Evolutionary conservation across 1,140 invertebrate species (phyloP).

Genomic region (Drosophila tristis): DNA sequence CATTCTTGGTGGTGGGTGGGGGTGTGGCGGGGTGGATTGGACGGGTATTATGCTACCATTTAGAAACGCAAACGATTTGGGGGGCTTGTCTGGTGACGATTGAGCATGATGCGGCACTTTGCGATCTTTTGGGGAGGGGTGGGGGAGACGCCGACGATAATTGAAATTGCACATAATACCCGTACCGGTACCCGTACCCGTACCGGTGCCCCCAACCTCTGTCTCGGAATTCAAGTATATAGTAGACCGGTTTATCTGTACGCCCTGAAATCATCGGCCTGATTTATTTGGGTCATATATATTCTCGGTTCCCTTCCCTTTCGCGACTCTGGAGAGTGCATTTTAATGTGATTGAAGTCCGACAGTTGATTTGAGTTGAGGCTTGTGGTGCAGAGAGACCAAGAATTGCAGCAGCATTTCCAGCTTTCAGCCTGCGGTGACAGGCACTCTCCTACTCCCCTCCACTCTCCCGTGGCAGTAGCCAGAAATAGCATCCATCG

Average conservation of each 20-base stretch:
- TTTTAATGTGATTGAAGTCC: conserved; percentile 71
- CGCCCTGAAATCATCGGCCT: conserved; percentile 17
- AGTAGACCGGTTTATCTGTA: conserved; percentile 57
- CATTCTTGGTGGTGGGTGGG: conserved; percentile 16
- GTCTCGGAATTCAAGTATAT: conserved; percentile 4
- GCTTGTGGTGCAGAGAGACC: conserved; percentile 42
- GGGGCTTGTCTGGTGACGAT: conserved; percentile 64
- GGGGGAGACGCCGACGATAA: conserved; percentile 38
- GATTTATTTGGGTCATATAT: conserved; percentile 58
- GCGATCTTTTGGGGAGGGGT: neutral
- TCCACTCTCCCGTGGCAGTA: conserved; percentile 25
- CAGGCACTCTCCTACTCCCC: conserved; percentile 16
- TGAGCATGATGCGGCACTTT: conserved; percentile 61
- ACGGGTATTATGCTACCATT: conserved; percentile 23
- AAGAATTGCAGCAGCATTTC: conserved; percentile 42
- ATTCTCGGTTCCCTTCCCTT: conserved; percentile 11
- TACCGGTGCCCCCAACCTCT: neutral
- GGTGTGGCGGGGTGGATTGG: neutral
- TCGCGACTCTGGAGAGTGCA: conserved; percentile 16
- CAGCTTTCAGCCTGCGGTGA: conserved; percentile 27
- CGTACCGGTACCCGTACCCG: neutral
- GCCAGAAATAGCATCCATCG: conserved; percentile 36
- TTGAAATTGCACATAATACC: conserved; percentile 35
- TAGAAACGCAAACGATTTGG: conserved; percentile 34
- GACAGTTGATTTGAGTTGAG: conserved; percentile 72